Percentiles rank a stretch among this genome's conserved stretches.
These are phyloP conservation scores for Ephestia elutella DNA, from an alignment of 1,140 invertebrate genomes.

Conservation along the genomic window DNA sequence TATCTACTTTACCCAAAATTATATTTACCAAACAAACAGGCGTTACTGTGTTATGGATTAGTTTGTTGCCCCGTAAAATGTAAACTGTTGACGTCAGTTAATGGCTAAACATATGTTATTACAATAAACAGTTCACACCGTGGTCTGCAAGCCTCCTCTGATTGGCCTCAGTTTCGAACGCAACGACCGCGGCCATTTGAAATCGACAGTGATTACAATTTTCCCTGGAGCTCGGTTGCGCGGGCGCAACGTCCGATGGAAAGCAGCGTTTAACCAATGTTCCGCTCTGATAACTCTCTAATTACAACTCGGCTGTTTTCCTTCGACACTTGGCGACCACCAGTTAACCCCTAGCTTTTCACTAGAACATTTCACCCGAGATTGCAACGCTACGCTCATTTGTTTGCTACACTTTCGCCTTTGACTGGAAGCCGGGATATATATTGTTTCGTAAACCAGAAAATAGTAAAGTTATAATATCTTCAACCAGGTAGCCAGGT, in stretches of 20 bases:
- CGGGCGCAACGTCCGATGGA: slow-evolving; percentile 69
- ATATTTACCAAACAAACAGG: slow-evolving; percentile 40
- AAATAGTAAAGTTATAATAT: slow-evolving; percentile 10
- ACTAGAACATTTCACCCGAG: slow-evolving; percentile 51
- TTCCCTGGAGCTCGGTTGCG: slow-evolving; percentile 65
- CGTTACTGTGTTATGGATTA: slow-evolving; percentile 22
- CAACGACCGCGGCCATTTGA: slow-evolving; percentile 55
- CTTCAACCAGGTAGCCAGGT: too few species aligned
- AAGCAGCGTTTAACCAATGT: slow-evolving; percentile 72
- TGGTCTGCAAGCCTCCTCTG: slow-evolving; percentile 24
- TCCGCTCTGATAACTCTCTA: slow-evolving; percentile 71
- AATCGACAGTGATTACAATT: slow-evolving; percentile 74
- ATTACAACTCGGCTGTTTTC: slow-evolving; percentile 62
- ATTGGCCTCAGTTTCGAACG: slow-evolving; percentile 47
- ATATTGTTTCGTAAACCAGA: slow-evolving; percentile 30
- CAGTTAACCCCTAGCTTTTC: slow-evolving; percentile 61
- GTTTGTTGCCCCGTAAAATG: slow-evolving; percentile 25
- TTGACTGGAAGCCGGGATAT: slow-evolving; percentile 22
- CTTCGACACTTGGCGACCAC: slow-evolving; percentile 52
- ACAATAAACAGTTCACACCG: slow-evolving; percentile 32
- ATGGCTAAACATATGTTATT: slow-evolving; percentile 23
- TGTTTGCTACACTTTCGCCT: slow-evolving; percentile 62
- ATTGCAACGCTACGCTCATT: slow-evolving; percentile 40
- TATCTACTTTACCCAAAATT: slow-evolving; percentile 29
- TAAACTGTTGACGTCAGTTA: slow-evolving; percentile 28